Evolutionary conservation across 2,888 invertebrate species (phyloP).

Genomic region (Rhimphoctona megacephalus): DNA sequence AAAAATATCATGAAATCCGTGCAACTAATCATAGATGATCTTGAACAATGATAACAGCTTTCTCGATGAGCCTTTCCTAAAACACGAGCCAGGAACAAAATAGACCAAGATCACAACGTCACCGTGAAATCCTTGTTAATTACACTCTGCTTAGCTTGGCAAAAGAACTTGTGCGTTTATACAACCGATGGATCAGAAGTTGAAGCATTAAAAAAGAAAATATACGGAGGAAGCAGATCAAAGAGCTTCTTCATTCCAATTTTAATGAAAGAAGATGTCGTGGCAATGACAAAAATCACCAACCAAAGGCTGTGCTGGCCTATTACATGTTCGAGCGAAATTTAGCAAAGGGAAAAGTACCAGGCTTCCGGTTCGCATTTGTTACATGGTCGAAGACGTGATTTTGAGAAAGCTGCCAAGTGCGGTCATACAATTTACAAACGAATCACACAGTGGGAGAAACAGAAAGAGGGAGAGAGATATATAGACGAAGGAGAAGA

Average conservation of each 20-base stretch:
- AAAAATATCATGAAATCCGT: background rate
- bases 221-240: background rate
- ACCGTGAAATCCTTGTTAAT: background rate
- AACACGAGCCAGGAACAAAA: background rate
- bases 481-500: background rate
- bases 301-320: background rate
- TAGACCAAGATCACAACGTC: background rate
- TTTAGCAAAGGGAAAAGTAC: background rate
- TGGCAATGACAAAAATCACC: background rate
- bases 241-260: background rate
- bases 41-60: background rate
- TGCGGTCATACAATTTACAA: conserved; percentile 2
- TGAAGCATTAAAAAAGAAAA: background rate
- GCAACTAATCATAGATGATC: background rate
- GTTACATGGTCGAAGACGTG: conserved; percentile 3
- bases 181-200: background rate
- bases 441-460: conserved; percentile 5
- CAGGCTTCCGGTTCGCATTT: conserved; percentile 4
- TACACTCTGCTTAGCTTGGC: background rate
- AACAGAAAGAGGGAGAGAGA: background rate
- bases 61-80: background rate
- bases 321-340: background rate
- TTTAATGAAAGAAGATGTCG: conserved; percentile 12
- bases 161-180: background rate
- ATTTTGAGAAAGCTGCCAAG: conserved; percentile 37